Percentiles rank a stretch among this genome's conserved stretches.
phyloP scores from a whole-genome alignment of 2,888 invertebrate genomes.

The Helicoverpa assulta region DNA sequence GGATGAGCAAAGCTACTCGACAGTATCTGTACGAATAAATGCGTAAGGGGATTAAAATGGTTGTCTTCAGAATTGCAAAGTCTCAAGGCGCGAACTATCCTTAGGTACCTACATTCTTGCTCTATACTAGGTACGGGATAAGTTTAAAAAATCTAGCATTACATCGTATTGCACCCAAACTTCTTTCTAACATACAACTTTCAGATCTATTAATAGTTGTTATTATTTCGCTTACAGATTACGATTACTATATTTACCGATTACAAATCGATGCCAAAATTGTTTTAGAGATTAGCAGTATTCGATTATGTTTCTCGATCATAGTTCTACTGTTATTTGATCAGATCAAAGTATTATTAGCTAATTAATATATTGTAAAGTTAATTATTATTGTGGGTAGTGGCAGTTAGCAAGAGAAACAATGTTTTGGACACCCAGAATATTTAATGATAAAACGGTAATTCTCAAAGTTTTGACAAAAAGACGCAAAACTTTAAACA shows the following conservation, averaged over 20 bases:
- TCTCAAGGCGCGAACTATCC: no score
- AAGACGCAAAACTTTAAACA: no score
- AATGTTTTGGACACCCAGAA: no score
- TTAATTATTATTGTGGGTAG: conserved; percentile 38
- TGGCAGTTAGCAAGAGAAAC: conserved; percentile 36
- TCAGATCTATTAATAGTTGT: conserved; percentile 17
- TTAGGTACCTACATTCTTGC: no score
- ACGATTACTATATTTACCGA: conserved; percentile 12
- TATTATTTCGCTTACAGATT: conserved; percentile 46
- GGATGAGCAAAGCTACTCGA: no score
- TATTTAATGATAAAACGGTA: no score
- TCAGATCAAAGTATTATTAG: conserved; percentile 68
- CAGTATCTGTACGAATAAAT: no score
- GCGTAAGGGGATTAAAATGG: no score
- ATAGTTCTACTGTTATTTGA: conserved; percentile 64
- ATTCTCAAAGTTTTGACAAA: no score
- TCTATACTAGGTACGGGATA: no score
- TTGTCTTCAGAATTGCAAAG: no score
- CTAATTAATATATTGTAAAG: conserved; percentile 55
- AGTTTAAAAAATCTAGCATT: conserved; percentile 1
- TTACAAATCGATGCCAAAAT: conserved; percentile 60
- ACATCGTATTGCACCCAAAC: conserved; percentile 10
- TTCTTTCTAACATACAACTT: conserved; percentile 22
- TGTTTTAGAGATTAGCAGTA: conserved; percentile 55
- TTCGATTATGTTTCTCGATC: conserved; percentile 44